Evolutionary conservation across 2,888 invertebrate genomes (phyloP).

Genomic region (Eugnorisma glareosa): DNA sequence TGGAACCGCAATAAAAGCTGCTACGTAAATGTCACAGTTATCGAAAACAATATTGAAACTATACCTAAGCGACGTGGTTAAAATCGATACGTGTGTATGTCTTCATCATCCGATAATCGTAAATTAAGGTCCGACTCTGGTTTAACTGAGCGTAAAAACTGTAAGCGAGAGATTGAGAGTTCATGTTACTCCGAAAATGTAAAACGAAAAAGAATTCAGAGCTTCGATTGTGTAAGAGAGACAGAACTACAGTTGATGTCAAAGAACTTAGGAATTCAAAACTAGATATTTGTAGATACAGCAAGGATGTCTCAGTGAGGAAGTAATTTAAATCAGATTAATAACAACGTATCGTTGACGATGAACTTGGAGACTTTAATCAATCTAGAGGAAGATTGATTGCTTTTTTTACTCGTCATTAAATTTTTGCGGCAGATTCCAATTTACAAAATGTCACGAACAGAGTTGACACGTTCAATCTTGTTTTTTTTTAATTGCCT

Average conservation of each 20-base stretch:
- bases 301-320: conserved; percentile 64
- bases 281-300: conserved; percentile 62
- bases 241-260: conserved; percentile 74
- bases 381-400: conserved; percentile 74
- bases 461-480: conserved; percentile 76
- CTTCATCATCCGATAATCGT: conserved; percentile 87
- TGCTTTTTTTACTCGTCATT: conserved; percentile 69
- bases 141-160: conserved; percentile 89
- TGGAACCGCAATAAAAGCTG: conserved; percentile 76
- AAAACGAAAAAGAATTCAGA: conserved; percentile 77
- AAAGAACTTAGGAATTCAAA: conserved; percentile 70
- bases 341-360: conserved; percentile 58
- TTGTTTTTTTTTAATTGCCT: conserved; percentile 72
- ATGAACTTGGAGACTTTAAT: conserved; percentile 69
- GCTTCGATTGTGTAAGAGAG: conserved; percentile 74
- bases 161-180: conserved; percentile 86
- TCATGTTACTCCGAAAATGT: conserved; percentile 86
- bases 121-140: conserved; percentile 84
- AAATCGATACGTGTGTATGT: conserved; percentile 82
- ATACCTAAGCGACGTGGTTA: conserved; percentile 65
- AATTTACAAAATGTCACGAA: conserved; percentile 82
- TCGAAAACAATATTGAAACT: conserved; percentile 64
- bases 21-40: conserved; percentile 79
- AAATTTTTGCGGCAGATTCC: conserved; percentile 73
- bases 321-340: conserved; percentile 67